A percentile compares a stretch with the other conserved stretches of the same genome.
Conservation (phyloP, 2,797 vertebrate species). For the Peromyscus aztecus region DNA sequence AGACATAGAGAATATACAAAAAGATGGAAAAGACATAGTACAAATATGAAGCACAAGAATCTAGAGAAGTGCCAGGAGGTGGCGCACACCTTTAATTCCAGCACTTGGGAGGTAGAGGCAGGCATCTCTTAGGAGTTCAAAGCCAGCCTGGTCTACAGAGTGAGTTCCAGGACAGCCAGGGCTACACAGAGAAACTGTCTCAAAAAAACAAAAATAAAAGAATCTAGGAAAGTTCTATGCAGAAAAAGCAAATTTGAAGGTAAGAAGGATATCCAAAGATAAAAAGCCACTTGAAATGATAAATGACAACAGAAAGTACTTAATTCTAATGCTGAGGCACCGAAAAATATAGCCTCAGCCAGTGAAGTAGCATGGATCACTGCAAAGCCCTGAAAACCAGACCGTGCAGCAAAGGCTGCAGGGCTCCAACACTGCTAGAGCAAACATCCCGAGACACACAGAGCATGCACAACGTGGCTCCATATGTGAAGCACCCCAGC, state of each 20-base stretch:
- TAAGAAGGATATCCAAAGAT: not conserved
- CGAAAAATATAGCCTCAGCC: not conserved
- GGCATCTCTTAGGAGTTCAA: not conserved
- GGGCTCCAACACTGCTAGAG: not conserved
- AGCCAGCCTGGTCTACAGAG: not conserved
- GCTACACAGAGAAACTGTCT: not conserved
- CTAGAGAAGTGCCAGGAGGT: not conserved
- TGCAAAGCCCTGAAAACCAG: not conserved
- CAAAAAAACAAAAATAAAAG: not conserved
- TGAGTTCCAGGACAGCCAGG: not conserved
- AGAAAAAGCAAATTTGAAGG: not conserved
- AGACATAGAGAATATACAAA: not conserved
- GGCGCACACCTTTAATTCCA: not conserved
- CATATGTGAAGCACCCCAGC: not conserved
- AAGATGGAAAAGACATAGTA: not conserved
- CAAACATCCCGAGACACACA: not conserved
- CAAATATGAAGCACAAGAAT: constrained; percentile 4
- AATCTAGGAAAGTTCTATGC: not conserved
- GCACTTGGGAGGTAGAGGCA: not conserved
- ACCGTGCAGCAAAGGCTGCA: not conserved
- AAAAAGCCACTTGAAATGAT: not conserved
- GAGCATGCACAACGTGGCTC: not conserved
- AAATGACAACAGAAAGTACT: not conserved
- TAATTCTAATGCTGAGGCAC: not conserved
- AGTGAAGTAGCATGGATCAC: not conserved